Evolutionary conservation across 2,888 invertebrate species (phyloP), one percentile per base, ranked within the genome.

Genomic region (Noctuana brunneofusca): DNA sequence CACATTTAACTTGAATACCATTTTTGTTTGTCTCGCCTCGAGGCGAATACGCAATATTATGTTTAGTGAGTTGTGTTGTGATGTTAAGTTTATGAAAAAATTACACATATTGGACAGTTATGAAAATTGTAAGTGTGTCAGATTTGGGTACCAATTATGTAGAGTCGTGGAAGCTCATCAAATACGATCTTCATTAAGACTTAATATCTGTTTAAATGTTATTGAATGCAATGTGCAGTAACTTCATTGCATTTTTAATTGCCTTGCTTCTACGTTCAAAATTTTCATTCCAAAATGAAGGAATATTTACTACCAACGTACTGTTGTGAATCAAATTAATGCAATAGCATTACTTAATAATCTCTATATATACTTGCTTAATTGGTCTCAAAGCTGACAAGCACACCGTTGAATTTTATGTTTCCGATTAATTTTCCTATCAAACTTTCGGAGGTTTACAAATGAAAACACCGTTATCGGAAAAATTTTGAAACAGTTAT

Each of bases 371-470:
- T 6, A 30, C 58, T 11, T 38, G 5, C 14, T 8, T 53, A 52
- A 66, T 65, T 52, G 64, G 63, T 66, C 68, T 74, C 75, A 71
- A 72, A 76, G 75, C 76, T 71, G 73, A 63, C 65, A 66, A 70
- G 76, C 74, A 65, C 67, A 69, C 81, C 71, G 80, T 79, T 68
- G 66, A 67, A 71, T 78, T 86, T 76, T 74, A 72, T 53, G 84
- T 89, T 84, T 77, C 83, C 70, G 68, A 72, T 88, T 91, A 67
- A 75, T 82, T 91, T 90, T 91, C 89, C 89, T 87, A 88, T 90
- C 90, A 91, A 90, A 91, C 91, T 91, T 91, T 84, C 83, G 91
- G 91, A 90, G 91, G 90, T 89, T 90, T 87, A 84, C 87, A 85
- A 86, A 76, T 69, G 71, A 80, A 82, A 80, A 84, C 83, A 86